Conservation (phyloP, 2,113 vertebrate species). For the Phoxinus phoxinus region DNA sequence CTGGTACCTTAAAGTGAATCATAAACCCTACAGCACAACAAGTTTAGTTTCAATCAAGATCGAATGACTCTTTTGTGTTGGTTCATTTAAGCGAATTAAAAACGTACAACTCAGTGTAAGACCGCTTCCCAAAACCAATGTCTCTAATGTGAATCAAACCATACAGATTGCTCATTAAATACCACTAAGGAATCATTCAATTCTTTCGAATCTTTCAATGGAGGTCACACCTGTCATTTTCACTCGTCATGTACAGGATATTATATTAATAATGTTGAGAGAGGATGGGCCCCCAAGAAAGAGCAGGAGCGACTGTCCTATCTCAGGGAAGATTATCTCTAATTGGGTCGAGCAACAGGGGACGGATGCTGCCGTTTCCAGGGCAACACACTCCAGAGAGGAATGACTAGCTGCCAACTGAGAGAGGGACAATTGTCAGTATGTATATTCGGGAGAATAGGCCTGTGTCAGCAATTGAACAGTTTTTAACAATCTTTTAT, state of each 20-base stretch:
- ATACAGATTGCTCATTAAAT: too few species aligned
- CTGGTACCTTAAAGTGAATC: too few species aligned
- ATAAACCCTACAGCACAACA: too few species aligned
- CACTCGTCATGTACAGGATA: not conserved
- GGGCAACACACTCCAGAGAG: conserved; percentile 60
- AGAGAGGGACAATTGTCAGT: not conserved
- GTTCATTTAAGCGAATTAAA: too few species aligned
- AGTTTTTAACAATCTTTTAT: not conserved
- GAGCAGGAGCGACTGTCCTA: conserved; percentile 17
- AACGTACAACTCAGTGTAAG: too few species aligned
- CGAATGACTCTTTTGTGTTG: too few species aligned
- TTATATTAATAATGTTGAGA: not conserved
- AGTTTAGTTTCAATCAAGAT: too few species aligned
- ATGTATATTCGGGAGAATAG: not conserved
- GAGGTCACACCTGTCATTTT: not conserved
- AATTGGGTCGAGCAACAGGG: conserved; percentile 60
- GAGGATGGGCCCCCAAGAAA: not conserved
- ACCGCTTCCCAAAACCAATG: too few species aligned
- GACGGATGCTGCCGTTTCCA: conserved; percentile 65
- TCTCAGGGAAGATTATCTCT: conserved; percentile 45
- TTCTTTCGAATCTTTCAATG: too few species aligned
- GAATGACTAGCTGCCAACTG: not conserved
- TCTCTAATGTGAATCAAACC: too few species aligned
- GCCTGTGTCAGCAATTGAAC: not conserved
- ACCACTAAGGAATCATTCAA: too few species aligned